Evolutionary conservation across 2,113 vertebrate genomes (phyloP), one percentile per base, ranked within the genome.

Genomic region (Rissa tridactyla): DNA sequence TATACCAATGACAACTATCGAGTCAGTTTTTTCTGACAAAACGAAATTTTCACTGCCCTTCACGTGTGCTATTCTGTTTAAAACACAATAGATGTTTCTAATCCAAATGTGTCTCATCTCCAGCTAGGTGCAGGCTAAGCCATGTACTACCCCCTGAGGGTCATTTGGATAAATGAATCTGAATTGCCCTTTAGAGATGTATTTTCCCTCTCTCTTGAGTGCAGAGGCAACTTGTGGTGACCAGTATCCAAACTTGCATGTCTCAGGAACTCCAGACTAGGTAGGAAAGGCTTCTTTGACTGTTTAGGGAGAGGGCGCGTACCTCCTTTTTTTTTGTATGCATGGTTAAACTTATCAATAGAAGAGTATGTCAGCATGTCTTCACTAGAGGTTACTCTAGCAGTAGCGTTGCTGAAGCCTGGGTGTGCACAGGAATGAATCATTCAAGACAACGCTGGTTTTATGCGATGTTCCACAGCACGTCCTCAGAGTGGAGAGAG

Each of bases 371-470:
- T 77, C 86, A 88, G 1, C 25, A 44, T 92, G 73, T 93, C 89
- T 97, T 97, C 90, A 82, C 70, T 87, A 97, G 79, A 95, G 88
- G 89, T 93, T 97, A 87, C 86, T 96, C 64, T 29, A 73, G 86
- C 95, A 96, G 68, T 90, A 96, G 93, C 8, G 12, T 54, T 95
- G 78, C 91, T 95, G 84, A 83, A 94, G 30, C 44, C 71, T 22
- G 62, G 51, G 46, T 86, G 70, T 71, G 85, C 82, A 60, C 92
- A 96, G 82, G 91, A 93, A 95, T 75, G 86, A 95, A 97, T 97
- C 82, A 68, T 88, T 95, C 96, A 97, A 88, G 93, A 86, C 87
- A 93, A 42, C 1, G 0, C 94, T 82, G 92, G 62, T 86, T 97
- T 96, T 94, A 85, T 96, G 95, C 40, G 2, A 12, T 15, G 69